Evolutionary conservation across 2,113 vertebrate species (phyloP), one percentile per base, ranked within the genome.

Genomic region (Corapipo altera): DNA sequence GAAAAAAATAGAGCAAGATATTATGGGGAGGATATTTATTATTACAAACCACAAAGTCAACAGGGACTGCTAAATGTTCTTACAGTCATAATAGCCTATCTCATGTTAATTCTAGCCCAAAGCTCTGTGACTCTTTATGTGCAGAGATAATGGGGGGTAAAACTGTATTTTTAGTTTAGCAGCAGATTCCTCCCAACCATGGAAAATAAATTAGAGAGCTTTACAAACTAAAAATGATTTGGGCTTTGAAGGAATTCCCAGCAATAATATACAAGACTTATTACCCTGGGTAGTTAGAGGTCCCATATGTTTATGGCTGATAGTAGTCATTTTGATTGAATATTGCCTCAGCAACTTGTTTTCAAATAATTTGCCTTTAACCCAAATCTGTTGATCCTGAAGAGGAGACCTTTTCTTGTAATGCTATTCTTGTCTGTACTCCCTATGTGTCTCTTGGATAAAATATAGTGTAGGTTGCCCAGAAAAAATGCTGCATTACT

Each of bases 31-130:
- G 97, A 98, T 98, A 98, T 99, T 98, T 98, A 96, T 95, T 98
- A 98, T 99, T 99, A 98, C 98, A 98, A 98, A 98, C 94, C 85
- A 86, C 92, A 93, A 97, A 98, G 98, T 98, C 99, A 98, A 98
- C 96, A 95, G 99, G 99, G 99, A 99, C 97, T 97, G 77, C 98
- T 99, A 99, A 99, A 98, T 98, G 98, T 98, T 98, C 98, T 99
- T 98, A 98, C 98, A 98, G 98, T 98, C 97, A 87, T 98, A 98
- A 98, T 98, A 98, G 98, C 98, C 98, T 98, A 98, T 98, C 96
- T 98, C 98, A 98, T 99, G 98, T 98, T 99, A 99, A 99, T 99
- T 99, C 98, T 98, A 98, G 98, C 99, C 99, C 84, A 98, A 98
- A 99, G 99, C 98, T 98, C 96, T 96, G 93, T 98, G 96, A 98